Base-by-base conservation (phyloP, 2,113 vertebrate species). In the Nannospalax galili region DNA sequence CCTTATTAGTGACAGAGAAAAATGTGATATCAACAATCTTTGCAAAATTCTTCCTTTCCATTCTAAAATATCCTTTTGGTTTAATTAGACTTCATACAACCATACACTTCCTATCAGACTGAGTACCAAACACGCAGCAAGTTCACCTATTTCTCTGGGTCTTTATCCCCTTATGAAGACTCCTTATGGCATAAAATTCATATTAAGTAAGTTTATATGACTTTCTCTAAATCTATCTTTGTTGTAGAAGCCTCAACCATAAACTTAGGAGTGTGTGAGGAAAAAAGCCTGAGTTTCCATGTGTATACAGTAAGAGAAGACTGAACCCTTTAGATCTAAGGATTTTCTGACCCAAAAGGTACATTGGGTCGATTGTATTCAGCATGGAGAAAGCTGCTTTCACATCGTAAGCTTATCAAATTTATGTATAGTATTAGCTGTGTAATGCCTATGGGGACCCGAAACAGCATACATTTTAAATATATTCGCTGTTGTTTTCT, bases 261-360 rank as follows among this genome's bases (percentile, higher is more conserved):
- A 3, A 84, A 56, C 16, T 14, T 42, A 89, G 56, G 3, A 60
- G 67, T 32, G 1, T 28, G 7, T 77, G 20, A 64, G 62, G 32
- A n/a, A 86, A 65, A 84, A 88, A 72, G 22, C 16, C 67, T 45
- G 67, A 67, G 12, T 87, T 87, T 84, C 65, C 28, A n/a, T 80
- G 0, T 79, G 8, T 28, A 35, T 56, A 92, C 67, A 69, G 75
- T 40, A 52, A 65, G 16, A 90, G 15, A 79, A 75, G 60, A 62
- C 11, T 60, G 30, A 91, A 70, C 3, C 4, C 14, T 90, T 45
- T 73, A 77, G 48, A 90, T 28, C 7, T 45, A 93, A 81, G 45
- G 73, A 89, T 64, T 89, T 17, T 88, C 70, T 90, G 26, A 92
- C 80, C 92, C 37, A 88, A 96, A 95, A 91, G 78, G n/a, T 92